Conservation (phyloP, 2,797 vertebrate species). For the Parotocinclus haroldoi region DNA sequence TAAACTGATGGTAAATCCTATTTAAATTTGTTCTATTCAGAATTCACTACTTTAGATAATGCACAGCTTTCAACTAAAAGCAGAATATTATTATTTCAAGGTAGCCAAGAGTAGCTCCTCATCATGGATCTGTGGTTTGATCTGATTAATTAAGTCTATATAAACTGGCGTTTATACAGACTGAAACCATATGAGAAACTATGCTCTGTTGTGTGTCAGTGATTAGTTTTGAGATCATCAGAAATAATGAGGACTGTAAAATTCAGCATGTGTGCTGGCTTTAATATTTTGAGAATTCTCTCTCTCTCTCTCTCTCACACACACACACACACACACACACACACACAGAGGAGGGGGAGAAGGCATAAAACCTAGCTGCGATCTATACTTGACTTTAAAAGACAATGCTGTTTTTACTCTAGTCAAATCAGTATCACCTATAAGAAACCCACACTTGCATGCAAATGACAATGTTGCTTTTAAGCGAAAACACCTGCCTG, state of each 20-base stretch:
- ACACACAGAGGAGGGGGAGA: too few species aligned
- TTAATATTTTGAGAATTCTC: background rate
- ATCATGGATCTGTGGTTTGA: background rate
- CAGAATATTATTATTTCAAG: background rate
- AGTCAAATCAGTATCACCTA: constrained; percentile 30
- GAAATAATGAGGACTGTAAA: background rate
- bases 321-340: too few species aligned
- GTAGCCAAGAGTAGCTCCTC: background rate
- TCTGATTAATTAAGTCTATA: background rate
- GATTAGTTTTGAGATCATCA: background rate
- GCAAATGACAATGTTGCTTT: constrained; percentile 30
- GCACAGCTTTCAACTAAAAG: background rate
- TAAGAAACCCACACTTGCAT: constrained; percentile 16
- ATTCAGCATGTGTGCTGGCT: background rate
- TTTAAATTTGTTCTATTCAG: background rate
- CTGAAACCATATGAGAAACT: background rate
- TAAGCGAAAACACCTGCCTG: constrained; percentile 33
- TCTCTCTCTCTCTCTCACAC: background rate
- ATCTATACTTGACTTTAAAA: background rate
- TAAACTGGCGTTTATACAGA: background rate
- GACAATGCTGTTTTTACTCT: constrained; percentile 30
- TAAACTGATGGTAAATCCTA: background rate
- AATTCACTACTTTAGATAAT: background rate
- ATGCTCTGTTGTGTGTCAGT: background rate
- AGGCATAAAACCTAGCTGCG: background rate